Percentiles rank a stretch among this genome's conserved stretches.
Conservation (phyloP, 2,113 vertebrate species). For the Quiscalus mexicanus region DNA sequence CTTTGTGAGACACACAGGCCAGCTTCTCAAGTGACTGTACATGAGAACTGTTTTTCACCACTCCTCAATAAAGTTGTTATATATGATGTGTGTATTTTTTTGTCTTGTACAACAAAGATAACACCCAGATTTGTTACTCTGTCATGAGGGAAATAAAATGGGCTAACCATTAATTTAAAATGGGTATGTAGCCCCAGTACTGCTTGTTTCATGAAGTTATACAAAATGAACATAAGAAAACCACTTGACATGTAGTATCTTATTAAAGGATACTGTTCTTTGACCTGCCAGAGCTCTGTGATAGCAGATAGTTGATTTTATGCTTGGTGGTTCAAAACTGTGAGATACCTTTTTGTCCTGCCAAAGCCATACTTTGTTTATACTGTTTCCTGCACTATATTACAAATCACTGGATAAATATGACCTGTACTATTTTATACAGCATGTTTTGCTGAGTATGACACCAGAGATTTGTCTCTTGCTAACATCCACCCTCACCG, state of each 20-base stretch:
- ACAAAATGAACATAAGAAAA: not conserved
- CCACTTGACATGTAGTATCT: not conserved
- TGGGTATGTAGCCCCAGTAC: not conserved
- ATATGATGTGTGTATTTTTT: not conserved
- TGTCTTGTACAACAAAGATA: not conserved
- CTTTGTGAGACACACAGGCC: not conserved
- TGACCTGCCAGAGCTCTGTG: not conserved
- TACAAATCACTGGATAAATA: not conserved
- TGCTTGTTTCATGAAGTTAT: not conserved
- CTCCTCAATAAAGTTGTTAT: constrained; percentile 36
- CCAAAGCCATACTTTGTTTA: not conserved
- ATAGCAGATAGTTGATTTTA: not conserved
- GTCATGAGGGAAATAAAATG: not conserved
- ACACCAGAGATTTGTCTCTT: not conserved
- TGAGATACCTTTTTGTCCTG: not conserved
- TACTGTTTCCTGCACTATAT: not conserved
- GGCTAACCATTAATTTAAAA: not conserved
- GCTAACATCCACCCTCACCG: rapidly evolving
- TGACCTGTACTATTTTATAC: not conserved
- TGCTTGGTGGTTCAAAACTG: not conserved
- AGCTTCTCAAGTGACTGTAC: not conserved
- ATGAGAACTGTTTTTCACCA: not conserved
- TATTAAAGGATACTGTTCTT: not conserved
- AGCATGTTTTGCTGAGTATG: not conserved
- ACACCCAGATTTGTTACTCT: not conserved